phyloP scores from a whole-genome alignment of 2,888 invertebrate genomes.

The Lithophane ornitopus region DNA sequence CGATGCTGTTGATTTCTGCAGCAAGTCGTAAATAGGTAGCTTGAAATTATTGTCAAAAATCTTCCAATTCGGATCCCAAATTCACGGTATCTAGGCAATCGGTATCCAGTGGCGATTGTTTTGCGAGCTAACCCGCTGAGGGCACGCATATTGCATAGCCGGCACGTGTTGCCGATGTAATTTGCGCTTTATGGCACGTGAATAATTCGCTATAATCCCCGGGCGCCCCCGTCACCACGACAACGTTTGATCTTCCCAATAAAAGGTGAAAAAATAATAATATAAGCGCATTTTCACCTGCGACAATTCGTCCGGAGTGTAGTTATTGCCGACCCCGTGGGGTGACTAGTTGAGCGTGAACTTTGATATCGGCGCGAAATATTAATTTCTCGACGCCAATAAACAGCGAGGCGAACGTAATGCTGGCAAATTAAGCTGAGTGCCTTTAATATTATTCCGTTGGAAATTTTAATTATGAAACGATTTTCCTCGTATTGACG shows the following conservation, averaged over 20 bases:
- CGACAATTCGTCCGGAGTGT: constrained; percentile 84
- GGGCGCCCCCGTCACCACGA: constrained; percentile 75
- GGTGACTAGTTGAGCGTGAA: constrained; percentile 90
- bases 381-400: constrained; percentile 90
- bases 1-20: background rate
- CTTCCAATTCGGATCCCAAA: constrained; percentile 6
- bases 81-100: constrained; percentile 34
- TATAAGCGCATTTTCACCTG: constrained; percentile 89
- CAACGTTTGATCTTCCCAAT: constrained; percentile 86
- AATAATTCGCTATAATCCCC: constrained; percentile 87
- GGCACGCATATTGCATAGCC: constrained; percentile 80
- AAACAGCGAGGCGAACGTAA: constrained; percentile 86
- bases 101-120: constrained; percentile 79
- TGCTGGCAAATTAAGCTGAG: constrained; percentile 88
- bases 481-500: constrained; percentile 77
- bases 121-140: constrained; percentile 75
- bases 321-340: constrained; percentile 84
- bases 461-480: constrained; percentile 85
- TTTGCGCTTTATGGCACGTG: constrained; percentile 89
- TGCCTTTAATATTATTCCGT: constrained; percentile 87
- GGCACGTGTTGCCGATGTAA: constrained; percentile 86
- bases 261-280: constrained; percentile 86
- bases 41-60: constrained; percentile 2
- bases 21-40: background rate
- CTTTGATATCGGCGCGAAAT: constrained; percentile 90